These are phyloP conservation scores for Nymphalis io DNA, from an alignment of 1,140 invertebrate genomes.

Conservation along the genomic window DNA sequence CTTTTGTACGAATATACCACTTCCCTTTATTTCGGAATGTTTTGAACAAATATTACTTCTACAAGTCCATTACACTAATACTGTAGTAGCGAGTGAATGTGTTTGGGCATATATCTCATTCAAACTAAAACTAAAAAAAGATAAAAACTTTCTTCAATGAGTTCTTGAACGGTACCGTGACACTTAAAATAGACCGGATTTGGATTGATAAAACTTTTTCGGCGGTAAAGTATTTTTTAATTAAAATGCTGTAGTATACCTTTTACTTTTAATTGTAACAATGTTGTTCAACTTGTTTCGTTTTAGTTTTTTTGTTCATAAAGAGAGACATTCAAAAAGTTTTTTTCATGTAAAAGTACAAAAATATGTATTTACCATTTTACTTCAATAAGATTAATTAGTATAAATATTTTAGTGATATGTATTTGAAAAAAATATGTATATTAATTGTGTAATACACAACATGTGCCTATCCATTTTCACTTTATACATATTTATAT, in stretches of 20 bases:
- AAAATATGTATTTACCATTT: too few relatives aligned
- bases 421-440: neutral
- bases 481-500: slow-evolving; percentile 13
- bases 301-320: too few relatives aligned
- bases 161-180: neutral
- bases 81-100: slow-evolving; percentile 44
- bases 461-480: slow-evolving; percentile 3
- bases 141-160: slow-evolving; percentile 23
- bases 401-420: neutral
- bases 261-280: too few relatives aligned
- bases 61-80: slow-evolving; percentile 51
- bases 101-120: slow-evolving; percentile 45
- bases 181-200: neutral
- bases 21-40: slow-evolving; percentile 57
- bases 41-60: slow-evolving; percentile 57
- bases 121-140: slow-evolving; percentile 29
- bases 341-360: too few relatives aligned
- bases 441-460: neutral
- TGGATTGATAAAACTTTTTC: neutral
- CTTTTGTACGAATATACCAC: slow-evolving; percentile 46
- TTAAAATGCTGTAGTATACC: neutral
- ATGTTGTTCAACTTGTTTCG: too few relatives aligned
- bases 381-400: too few relatives aligned
- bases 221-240: neutral
- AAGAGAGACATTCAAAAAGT: too few relatives aligned